Evolutionary conservation across 2,888 invertebrate species (phyloP).

Genomic region (Bhutanitis thaidina): DNA sequence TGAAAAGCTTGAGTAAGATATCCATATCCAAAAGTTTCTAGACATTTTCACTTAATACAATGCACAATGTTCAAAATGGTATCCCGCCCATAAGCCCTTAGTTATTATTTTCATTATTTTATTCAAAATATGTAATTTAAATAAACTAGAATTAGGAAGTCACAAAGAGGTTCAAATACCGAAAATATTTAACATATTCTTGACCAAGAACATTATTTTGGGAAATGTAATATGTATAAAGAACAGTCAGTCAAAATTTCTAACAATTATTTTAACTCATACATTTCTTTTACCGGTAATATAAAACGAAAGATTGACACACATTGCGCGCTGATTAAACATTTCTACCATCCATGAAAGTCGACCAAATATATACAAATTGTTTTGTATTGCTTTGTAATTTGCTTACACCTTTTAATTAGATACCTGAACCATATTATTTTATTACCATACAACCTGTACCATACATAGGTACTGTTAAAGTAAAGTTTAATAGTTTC

Average conservation of each 20-base stretch:
- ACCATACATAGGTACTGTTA: not conserved
- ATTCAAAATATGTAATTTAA: too few species aligned
- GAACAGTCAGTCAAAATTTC: not conserved
- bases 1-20: slow-evolving; percentile 2
- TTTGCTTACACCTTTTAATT: too few species aligned
- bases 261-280: not conserved
- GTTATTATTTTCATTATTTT: too few species aligned
- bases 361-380: not conserved
- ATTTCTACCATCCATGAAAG: too few species aligned
- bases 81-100: too few species aligned
- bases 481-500: not conserved
- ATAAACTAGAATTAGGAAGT: not conserved
- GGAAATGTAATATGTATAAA: not conserved
- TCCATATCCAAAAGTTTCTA: slow-evolving; percentile 1
- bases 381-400: not conserved
- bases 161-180: not conserved
- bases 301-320: not conserved
- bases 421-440: too few species aligned
- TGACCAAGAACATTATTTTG: not conserved
- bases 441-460: not conserved
- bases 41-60: too few species aligned
- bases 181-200: not conserved
- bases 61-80: too few species aligned
- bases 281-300: slow-evolving; percentile 4
- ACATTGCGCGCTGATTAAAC: not conserved